Evolutionary conservation across 2,888 invertebrate genomes (phyloP).

Genomic region (Cryptophagus acutangulus): DNA sequence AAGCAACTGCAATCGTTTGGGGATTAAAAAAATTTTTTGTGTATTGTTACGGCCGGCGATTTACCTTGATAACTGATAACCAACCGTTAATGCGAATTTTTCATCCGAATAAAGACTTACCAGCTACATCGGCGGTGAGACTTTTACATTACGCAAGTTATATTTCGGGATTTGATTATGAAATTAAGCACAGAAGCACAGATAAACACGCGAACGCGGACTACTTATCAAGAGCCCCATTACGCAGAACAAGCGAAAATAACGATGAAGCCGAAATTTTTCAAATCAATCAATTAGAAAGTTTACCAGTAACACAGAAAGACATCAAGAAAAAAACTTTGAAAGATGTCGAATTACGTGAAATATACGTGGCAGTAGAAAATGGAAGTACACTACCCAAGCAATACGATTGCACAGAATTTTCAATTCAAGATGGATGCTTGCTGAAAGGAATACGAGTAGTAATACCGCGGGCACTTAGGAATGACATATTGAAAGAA

Average conservation of each 20-base stretch:
- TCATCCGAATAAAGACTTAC: constrained; percentile 1
- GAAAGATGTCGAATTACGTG: constrained; percentile 2
- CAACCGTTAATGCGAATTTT: constrained; percentile 11
- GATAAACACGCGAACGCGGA: not conserved
- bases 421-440: not conserved
- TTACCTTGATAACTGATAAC: constrained; percentile 18
- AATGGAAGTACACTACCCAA: not conserved
- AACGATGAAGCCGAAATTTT: too few relatives aligned
- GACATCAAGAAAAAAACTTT: not conserved
- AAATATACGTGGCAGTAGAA: constrained; percentile 1
- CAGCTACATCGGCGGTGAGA: not conserved
- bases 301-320: too few relatives aligned
- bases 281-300: too few relatives aligned
- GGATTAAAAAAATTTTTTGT: constrained; percentile 15
- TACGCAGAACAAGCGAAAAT: too few relatives aligned
- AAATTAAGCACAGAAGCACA: not conserved
- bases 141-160: not conserved
- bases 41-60: constrained; percentile 17
- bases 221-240: not conserved
- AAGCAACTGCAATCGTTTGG: constrained; percentile 31
- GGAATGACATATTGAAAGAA: constrained; percentile 10
- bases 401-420: not conserved
- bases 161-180: constrained; percentile 4
- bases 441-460: constrained; percentile 10
- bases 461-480: constrained; percentile 16